Base-by-base conservation (phyloP, 2,113 vertebrate genomes). In the Nothobranchius furzeri region DNA sequence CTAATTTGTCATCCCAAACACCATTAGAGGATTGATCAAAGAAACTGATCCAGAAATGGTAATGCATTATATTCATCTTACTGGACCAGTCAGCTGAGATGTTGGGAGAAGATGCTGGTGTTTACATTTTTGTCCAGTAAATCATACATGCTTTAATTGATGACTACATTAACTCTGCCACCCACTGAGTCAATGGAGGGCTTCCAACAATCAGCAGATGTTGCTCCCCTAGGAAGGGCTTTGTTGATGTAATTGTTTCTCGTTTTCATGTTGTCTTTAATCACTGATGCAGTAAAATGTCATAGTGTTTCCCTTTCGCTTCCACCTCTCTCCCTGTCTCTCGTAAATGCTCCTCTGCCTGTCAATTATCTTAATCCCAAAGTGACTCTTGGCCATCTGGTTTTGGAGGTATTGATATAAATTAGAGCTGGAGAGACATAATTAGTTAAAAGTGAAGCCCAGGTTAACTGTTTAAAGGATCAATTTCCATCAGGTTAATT, bases 341-440 rank as follows among this genome's bases (percentile, higher is more conserved):
- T 73, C 56, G 73, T 75, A 61, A 70, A 60, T 68, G 63, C 72
- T 77, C 67, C 79, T 87, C 62, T 71, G 45, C 48, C 35, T 70
- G 74, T 87, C 70, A 68, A 35, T 67, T 77, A 64, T 79, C 73
- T 30, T 71, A 51, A 79, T 83, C 75, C 79, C 70, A 65, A 55
- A 61, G 25, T 76, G 63, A 64, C 55, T 64, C 30, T 24, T 14
- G 49, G 54, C 82, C 62, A 86, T 80, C 72, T 82, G 77, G 51
- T 43, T 46, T 50, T 59, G 68, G 68, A 75, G 65, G 57, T 77
- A 82, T 76, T 64, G 67, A 78, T 84, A 68, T 56, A 78, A 46
- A 82, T 69, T 85, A 82, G 64, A 2, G 9, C 40, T 40, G 51
- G 4, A 76, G 60, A 78, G 64, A 70, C 15, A 1, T 43, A 17